Conservation (phyloP, 2,113 vertebrate species). For the Hiodon alosoides region DNA sequence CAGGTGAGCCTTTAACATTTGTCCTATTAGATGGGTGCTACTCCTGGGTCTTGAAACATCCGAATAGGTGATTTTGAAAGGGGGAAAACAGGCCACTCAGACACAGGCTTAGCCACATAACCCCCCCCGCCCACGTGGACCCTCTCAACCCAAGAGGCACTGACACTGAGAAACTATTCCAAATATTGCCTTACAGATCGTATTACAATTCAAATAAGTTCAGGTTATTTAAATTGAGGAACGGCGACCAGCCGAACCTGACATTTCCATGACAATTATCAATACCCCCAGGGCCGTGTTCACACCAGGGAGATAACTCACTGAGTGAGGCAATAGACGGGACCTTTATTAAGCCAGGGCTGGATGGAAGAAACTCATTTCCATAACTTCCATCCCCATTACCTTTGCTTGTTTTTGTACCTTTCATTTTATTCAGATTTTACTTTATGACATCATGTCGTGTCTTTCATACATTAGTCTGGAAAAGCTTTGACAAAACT, state of each 20-base stretch:
- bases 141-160: not conserved
- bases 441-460: not conserved
- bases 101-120: not conserved
- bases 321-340: not conserved
- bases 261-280: not conserved
- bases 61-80: too few relatives aligned
- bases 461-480: not conserved
- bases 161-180: not conserved
- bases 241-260: not conserved
- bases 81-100: too few relatives aligned
- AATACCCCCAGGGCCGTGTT: not conserved
- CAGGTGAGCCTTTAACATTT: too few relatives aligned
- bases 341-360: not conserved
- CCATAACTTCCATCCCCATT: not conserved
- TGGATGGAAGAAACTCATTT: not conserved
- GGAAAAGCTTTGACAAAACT: not conserved
- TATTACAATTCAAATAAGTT: not conserved
- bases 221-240: not conserved
- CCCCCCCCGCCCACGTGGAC: not conserved
- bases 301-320: not conserved
- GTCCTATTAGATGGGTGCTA: too few relatives aligned
- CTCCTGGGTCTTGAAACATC: too few relatives aligned
- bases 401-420: not conserved
- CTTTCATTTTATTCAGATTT: not conserved
- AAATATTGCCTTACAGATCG: not conserved